Conservation (phyloP, 2,888 invertebrate genomes). For the Drepanosiphum platanoidis region DNA sequence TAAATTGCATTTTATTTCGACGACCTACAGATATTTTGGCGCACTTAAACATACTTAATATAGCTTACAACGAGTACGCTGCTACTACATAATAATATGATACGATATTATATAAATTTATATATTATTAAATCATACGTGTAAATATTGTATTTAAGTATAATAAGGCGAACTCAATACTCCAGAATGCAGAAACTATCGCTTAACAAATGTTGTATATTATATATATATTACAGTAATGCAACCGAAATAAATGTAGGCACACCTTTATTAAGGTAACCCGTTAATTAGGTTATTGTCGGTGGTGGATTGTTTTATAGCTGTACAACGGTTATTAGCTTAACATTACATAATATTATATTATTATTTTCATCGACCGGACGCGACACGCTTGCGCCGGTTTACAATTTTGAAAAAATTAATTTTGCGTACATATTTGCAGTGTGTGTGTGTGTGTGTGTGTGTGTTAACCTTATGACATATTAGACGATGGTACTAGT, state of each 20-base stretch:
- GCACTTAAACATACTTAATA: constrained; percentile 35
- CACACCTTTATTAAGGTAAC: background rate
- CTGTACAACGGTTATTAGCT: background rate
- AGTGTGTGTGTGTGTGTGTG: background rate
- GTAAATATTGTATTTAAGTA: constrained; percentile 32
- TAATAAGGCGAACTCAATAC: constrained; percentile 52
- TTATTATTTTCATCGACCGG: background rate
- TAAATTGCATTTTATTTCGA: constrained; percentile 55
- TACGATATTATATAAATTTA: constrained; percentile 29
- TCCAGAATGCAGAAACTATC: constrained; percentile 16
- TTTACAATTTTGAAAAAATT: background rate
- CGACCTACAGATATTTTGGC: constrained; percentile 47
- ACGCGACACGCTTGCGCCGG: background rate
- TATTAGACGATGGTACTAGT: background rate
- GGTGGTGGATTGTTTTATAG: background rate
- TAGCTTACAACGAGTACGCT: constrained; percentile 31
- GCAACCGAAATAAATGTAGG: background rate
- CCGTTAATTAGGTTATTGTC: background rate
- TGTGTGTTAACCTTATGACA: background rate
- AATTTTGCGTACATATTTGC: background rate
- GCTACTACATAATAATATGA: constrained; percentile 42
- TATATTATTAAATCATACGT: constrained; percentile 17
- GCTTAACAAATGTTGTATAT: background rate
- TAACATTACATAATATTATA: background rate
- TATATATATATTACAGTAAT: background rate